Evolutionary conservation across 92 coral and sea anemone species (phyloP).

Genomic region (Epizoanthus scotinus): DNA sequence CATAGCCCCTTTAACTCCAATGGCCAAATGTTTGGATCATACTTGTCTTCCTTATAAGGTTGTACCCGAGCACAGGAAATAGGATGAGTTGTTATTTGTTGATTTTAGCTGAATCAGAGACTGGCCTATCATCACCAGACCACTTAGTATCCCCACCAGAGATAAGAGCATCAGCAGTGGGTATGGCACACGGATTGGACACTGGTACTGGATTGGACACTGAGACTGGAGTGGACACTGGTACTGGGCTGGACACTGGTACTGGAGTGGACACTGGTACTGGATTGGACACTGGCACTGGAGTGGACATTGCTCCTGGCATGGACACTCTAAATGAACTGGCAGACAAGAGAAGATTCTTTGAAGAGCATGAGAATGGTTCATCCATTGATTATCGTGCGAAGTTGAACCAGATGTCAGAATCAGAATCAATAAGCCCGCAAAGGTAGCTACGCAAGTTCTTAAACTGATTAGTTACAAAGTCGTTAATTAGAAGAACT

Average conservation of each 20-base stretch:
- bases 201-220: slow-evolving; percentile 67
- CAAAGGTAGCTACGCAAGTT: slow-evolving; percentile 9
- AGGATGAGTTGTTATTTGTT: too few relatives aligned
- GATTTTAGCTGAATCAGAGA: background rate
- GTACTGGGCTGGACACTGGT: background rate
- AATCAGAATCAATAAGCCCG: slow-evolving; percentile 52
- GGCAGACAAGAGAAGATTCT: slow-evolving; percentile 80
- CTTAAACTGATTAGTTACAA: background rate
- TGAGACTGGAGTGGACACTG: background rate
- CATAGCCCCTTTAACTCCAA: too few relatives aligned
- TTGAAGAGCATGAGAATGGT: slow-evolving; percentile 55
- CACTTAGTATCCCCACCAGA: background rate
- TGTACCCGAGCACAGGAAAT: too few relatives aligned
- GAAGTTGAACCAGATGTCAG: slow-evolving; percentile 73
- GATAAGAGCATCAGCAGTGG: background rate
- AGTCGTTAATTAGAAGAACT: too few relatives aligned
- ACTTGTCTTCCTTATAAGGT: too few relatives aligned
- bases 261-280: slow-evolving; percentile 63
- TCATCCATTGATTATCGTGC: slow-evolving; percentile 71
- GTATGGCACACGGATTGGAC: background rate
- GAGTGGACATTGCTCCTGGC: slow-evolving; percentile 44
- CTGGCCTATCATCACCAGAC: slow-evolving; percentile 10
- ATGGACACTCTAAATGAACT: slow-evolving; percentile 82
- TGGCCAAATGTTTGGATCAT: too few relatives aligned
- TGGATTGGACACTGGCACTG: background rate